Percentiles rank a stretch among this genome's conserved stretches.
phyloP scores from a whole-genome alignment of 1,140 invertebrate species.

The Ptiloglossa arizonensis region DNA sequence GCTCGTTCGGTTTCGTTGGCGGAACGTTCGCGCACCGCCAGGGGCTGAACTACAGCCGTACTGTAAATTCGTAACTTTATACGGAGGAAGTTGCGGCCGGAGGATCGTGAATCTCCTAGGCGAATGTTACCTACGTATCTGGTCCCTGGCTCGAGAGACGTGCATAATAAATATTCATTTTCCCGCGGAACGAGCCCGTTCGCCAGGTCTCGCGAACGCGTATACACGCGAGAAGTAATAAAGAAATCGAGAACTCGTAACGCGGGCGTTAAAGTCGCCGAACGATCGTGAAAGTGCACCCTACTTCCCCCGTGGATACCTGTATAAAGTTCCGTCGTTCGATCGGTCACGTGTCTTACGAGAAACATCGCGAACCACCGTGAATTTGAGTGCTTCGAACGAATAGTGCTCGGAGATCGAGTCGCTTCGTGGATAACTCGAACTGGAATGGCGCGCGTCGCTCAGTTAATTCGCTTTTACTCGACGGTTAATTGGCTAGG shows the following conservation, averaged over 20 bases:
- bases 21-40: not conserved
- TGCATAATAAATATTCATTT: conserved; percentile 60
- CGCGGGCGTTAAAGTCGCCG: conserved; percentile 46
- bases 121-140: conserved; percentile 3
- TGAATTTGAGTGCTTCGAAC: conserved; percentile 11
- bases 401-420: conserved; percentile 2
- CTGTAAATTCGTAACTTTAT: conserved; percentile 64
- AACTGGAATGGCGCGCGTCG: not conserved
- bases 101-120: conserved; percentile 50
- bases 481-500: not conserved
- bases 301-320: too few relatives aligned
- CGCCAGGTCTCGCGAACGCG: not conserved
- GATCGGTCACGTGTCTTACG: not conserved
- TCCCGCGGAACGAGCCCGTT: not conserved
- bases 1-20: not conserved
- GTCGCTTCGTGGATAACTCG: not conserved
- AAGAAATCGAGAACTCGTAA: conserved; percentile 51
- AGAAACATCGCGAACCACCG: not conserved
- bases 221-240: conserved; percentile 1
- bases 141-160: conserved; percentile 13
- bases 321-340: conserved; percentile 15
- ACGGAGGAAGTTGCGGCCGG: conserved; percentile 15
- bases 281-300: conserved; percentile 14
- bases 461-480: conserved; percentile 20
- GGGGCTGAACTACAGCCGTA: not conserved